Evolutionary conservation across 2,888 invertebrate genomes (phyloP), one percentile per base, ranked within the genome.

Genomic region (Cantharis flavilabris): DNA sequence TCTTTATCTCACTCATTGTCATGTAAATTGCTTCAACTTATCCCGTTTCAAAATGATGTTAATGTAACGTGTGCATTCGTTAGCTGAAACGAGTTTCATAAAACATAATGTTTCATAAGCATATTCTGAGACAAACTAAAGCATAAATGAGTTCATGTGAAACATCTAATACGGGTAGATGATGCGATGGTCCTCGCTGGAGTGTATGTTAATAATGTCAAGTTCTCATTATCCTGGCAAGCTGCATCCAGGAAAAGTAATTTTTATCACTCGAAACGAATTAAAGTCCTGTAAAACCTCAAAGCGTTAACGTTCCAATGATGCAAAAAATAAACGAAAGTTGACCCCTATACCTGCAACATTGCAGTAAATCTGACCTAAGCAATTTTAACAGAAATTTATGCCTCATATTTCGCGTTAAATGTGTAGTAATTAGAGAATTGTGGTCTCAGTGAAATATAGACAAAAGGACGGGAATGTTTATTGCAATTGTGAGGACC

Each of bases 391-490:
- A 83, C 83, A 82, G 86, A 87, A 87, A 88, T 88, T 88, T 88
- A 88, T 88, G 88, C 84, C 86, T 88, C 88, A 88, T 88, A 88
- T 88, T 88, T 88, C 85, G 87, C 84, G 85, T 86, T 88, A 87
- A 88, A 88, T 87, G 86, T 87, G 86, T 84, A 84, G 88, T 88
- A 88, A 88, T 88, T 88, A 88, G 88, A 88, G 88, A 88, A 88
- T 87, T 88, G 88, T 85, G 88, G 88, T 87, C 85, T 85, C 75
- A 83, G 86, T 88, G 86, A 88, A 87, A 87, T 88, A 87, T 88
- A 75, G 79, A 72, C 72, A 84, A 86, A 85, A 84, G 85, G 84
- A 83, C 83, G 84, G 84, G 84, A 84, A 84, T 85, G 85, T 85
- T 85, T 84, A 85, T 84, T 83, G 86, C 83, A 83, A 83, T 82